Conservation (phyloP, 2,113 vertebrate species). For the Micronycteris hirsuta region DNA sequence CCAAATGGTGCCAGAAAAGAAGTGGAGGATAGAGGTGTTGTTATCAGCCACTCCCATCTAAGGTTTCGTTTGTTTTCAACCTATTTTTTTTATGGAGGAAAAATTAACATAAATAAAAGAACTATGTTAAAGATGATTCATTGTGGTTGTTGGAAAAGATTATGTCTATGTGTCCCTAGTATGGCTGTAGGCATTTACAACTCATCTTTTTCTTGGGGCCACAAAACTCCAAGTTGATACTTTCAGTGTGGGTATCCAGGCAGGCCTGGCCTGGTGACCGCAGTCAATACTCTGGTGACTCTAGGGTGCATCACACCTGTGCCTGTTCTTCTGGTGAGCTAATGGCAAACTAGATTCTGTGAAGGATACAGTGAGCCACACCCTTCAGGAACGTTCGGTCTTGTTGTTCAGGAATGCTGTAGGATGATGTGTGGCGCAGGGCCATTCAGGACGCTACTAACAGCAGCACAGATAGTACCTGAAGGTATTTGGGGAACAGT, state of each 20-base stretch:
- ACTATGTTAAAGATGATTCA: background rate
- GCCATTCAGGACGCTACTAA: background rate
- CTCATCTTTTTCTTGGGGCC: background rate
- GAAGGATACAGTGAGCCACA: background rate
- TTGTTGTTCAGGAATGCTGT: background rate
- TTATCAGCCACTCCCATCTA: background rate
- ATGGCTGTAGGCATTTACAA: background rate
- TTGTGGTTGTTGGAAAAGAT: background rate
- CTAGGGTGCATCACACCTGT: fast-evolving
- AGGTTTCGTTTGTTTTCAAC: background rate
- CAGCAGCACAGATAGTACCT: background rate
- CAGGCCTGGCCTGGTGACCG: too few species aligned
- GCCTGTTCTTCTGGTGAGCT: background rate
- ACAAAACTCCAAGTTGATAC: background rate
- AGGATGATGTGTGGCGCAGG: background rate
- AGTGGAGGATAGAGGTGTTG: background rate
- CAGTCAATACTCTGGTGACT: background rate
- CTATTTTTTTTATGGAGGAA: background rate
- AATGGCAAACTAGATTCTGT: background rate
- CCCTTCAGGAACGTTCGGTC: background rate
- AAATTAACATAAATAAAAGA: background rate
- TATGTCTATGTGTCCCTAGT: background rate
- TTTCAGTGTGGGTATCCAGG: background rate
- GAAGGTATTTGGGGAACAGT: background rate
- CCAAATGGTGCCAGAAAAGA: background rate